A percentile compares a stretch with the other conserved stretches of the same genome.
Evolutionary conservation across 2,888 invertebrate species (phyloP).

Genomic region (Mythimna pallens): DNA sequence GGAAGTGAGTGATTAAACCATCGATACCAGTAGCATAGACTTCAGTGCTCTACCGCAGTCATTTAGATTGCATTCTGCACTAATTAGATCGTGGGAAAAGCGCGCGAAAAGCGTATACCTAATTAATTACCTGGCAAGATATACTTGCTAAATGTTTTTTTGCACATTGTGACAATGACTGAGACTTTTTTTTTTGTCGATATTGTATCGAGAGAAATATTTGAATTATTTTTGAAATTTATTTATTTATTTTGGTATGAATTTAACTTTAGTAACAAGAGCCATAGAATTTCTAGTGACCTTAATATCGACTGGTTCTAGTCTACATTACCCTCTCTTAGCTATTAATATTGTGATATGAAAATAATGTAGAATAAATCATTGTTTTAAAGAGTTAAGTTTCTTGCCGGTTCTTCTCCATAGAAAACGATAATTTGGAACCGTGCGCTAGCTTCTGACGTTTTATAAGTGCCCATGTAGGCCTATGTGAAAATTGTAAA

Average conservation of each 20-base stretch:
- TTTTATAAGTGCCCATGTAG: too few species aligned
- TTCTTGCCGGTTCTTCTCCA: too few species aligned
- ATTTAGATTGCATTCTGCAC: conserved; percentile 19
- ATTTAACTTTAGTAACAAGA: neutral
- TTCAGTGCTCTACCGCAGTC: neutral
- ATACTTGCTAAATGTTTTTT: neutral
- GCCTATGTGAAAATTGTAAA: too few species aligned
- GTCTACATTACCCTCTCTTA: too few species aligned
- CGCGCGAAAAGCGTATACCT: neutral
- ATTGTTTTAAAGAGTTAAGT: too few species aligned
- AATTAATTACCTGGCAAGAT: neutral
- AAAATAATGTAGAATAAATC: too few species aligned
- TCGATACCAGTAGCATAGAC: neutral
- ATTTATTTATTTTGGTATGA: neutral
- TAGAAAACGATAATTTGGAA: too few species aligned
- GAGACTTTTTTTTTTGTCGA: neutral
- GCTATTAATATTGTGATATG: too few species aligned
- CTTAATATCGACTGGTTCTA: too few species aligned
- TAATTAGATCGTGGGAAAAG: conserved; percentile 46
- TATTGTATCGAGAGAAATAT: neutral
- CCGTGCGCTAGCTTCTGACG: too few species aligned
- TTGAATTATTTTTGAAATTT: neutral
- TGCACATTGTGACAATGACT: neutral
- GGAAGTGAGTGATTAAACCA: neutral
- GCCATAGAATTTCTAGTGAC: too few species aligned